Evolutionary conservation across 2,888 invertebrate species (phyloP).

Genomic region (Amblyjoppa proteus): DNA sequence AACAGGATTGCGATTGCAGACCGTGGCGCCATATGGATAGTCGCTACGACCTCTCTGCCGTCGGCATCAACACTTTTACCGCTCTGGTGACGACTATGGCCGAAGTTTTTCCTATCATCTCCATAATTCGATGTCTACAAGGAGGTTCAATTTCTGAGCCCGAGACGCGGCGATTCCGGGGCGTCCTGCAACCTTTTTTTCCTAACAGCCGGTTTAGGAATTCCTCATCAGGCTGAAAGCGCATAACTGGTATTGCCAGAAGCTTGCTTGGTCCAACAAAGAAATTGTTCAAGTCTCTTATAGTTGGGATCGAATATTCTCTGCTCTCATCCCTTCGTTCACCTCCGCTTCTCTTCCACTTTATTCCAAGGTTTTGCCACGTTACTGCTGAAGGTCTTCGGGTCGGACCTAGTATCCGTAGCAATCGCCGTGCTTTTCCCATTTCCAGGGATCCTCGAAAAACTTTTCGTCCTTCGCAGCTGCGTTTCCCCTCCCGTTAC

Average conservation of each 20-base stretch:
- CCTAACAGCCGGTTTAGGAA: neutral
- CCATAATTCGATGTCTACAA: neutral
- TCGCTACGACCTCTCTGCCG: no score
- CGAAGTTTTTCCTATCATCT: neutral
- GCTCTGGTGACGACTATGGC: no score
- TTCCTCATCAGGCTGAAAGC: neutral
- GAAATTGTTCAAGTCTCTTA: constrained; percentile 14
- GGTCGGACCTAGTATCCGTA: neutral
- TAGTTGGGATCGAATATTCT: constrained; percentile 9
- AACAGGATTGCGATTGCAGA: no score
- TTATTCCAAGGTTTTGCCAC: constrained; percentile 11
- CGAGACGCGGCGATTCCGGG: neutral
- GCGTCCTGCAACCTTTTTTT: neutral
- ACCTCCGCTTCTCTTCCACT: neutral
- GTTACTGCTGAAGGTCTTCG: neutral
- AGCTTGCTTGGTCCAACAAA: neutral
- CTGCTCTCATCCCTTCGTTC: neutral
- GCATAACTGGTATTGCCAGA: neutral
- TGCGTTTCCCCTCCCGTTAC: constrained; percentile 7
- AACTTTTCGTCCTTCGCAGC: constrained; percentile 44
- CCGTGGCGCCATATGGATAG: no score
- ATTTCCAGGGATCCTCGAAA: constrained; percentile 43
- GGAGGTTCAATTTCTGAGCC: neutral
- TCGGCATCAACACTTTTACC: neutral
- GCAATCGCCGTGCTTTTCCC: neutral